Percentiles rank a stretch among this genome's conserved stretches.
These are phyloP conservation scores for Lasioglossum pauxillum DNA, from an alignment of 2,888 invertebrate species.

Conservation along the genomic window DNA sequence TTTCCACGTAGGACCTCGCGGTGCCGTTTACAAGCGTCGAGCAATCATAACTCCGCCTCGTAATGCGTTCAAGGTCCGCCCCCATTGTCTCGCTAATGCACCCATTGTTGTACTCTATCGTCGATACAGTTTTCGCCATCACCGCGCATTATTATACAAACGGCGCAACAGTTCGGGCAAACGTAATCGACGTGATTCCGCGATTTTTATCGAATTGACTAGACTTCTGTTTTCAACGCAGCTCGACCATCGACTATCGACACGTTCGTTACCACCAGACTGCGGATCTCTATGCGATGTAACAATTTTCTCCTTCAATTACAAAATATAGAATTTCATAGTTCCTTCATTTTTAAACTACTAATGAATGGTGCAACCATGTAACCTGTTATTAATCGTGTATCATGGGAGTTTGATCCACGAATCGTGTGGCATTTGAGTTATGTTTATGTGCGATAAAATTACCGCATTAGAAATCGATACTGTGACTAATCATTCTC, in stretches of 20 bases:
- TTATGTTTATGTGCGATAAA: background rate
- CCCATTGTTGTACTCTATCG: background rate
- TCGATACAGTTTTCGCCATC: background rate
- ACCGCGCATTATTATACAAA: background rate
- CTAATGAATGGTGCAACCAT: background rate
- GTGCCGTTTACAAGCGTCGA: background rate
- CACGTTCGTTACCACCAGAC: background rate
- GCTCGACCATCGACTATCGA: background rate
- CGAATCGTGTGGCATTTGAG: background rate
- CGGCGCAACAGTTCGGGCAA: background rate
- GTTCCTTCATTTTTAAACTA: background rate
- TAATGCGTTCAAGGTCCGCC: slow-evolving; percentile 32
- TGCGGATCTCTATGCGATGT: too few species aligned
- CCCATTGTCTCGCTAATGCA: slow-evolving; percentile 17
- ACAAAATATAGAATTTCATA: too few species aligned
- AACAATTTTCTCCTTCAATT: too few species aligned
- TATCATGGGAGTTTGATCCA: background rate
- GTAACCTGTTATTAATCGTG: background rate
- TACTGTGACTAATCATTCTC: background rate
- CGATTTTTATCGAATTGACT: background rate
- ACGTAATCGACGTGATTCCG: background rate
- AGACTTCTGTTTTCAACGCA: background rate
- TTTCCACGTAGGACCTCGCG: background rate
- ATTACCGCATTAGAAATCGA: background rate
- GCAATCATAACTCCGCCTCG: slow-evolving; percentile 1